Evolutionary conservation across 2,113 vertebrate species (phyloP).

Genomic region (Agelaius phoeniceus): DNA sequence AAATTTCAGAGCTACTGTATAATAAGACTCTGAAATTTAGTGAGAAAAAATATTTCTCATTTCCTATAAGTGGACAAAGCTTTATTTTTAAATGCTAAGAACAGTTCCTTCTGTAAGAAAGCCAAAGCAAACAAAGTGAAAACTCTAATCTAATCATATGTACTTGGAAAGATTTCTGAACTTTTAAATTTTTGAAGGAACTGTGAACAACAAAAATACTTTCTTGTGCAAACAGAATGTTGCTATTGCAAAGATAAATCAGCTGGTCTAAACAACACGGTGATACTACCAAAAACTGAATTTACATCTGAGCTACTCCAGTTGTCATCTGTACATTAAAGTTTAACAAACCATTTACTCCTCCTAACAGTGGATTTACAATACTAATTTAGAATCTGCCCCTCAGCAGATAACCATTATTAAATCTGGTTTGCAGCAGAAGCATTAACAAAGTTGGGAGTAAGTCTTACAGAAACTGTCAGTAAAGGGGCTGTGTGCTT

Average conservation of each 20-base stretch:
- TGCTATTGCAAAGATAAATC: constrained; percentile 49
- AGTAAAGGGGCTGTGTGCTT: background rate
- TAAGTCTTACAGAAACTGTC: background rate
- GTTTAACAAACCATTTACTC: constrained; percentile 72
- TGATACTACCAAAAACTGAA: constrained; percentile 58
- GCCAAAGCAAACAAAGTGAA: background rate
- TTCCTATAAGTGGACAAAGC: background rate
- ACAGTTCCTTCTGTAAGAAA: background rate
- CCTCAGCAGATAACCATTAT: constrained; percentile 4
- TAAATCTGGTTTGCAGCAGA: background rate
- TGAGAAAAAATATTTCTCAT: background rate
- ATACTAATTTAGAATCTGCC: constrained; percentile 33
- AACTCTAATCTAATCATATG: background rate
- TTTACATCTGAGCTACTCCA: constrained; percentile 56
- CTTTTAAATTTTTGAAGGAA: background rate
- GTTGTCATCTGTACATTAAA: constrained; percentile 77
- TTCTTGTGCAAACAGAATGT: background rate
- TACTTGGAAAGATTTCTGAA: background rate
- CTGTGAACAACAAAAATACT: background rate
- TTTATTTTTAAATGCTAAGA: background rate
- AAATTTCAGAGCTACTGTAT: background rate
- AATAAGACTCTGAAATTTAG: background rate
- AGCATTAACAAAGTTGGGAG: background rate
- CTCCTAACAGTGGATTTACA: constrained; percentile 19
- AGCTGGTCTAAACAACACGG: constrained; percentile 60